Evolutionary conservation across 2,888 invertebrate genomes (phyloP), one percentile per base, ranked within the genome.

Genomic region (Tyria jacobaeae): DNA sequence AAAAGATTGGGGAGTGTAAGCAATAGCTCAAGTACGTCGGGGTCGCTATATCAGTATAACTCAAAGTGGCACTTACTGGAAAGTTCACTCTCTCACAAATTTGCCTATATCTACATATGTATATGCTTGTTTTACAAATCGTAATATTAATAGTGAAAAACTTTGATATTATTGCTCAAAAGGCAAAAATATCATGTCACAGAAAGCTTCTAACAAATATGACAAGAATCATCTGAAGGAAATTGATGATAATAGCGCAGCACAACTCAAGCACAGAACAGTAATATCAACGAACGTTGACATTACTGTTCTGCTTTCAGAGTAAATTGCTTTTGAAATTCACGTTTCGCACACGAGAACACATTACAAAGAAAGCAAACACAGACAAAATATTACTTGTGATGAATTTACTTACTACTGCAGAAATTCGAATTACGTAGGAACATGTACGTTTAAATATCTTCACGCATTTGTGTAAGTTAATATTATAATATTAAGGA

Each of bases 311-410:
- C 55, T 60, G 44, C 50, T 55, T 60, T 44, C 50, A 44, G 21
- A 50, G 37, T 41, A 55, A 55, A 60, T 60, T 50, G 60, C 48
- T 55, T 47, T 35, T 14, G 3, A 58, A 21, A 44, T 44, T 1
- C 21, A 21, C 4, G 0, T 0, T 21, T 3, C 4, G 12, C 21
- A 44, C 44, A 44, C 21, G 21, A 44, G 4, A 21, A 21, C 21
- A 44, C 44, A 44, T 4, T 12, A 44, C 10, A 10, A 4, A 21
- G 0, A 12, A 17, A 44, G 4, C 12, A 44, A 44, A 44, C 21
- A 44, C 21, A 3, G 3, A 44, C 12, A 21, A 4, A 44, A 3
- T 12, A 21, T 21, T 44, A 10, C 10, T 4, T 0, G 17, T 12
- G 3, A 44, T 1, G 7, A 31, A 2, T 31, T 31, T 27, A 35